Evolutionary conservation across 2,113 vertebrate species (phyloP).

Genomic region (Morone chrysops): DNA sequence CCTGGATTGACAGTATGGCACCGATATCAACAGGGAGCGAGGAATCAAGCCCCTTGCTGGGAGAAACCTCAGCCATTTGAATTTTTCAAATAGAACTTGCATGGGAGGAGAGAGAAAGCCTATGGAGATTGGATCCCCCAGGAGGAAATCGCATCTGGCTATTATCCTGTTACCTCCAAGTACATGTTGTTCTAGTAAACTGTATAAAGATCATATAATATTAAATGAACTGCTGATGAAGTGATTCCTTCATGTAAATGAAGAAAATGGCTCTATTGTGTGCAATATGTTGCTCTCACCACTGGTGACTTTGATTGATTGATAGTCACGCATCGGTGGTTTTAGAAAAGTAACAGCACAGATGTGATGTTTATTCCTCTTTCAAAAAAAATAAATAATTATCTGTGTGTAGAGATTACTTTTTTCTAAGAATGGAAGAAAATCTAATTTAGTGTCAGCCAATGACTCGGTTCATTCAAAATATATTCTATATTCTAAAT

Average conservation of each 20-base stretch:
- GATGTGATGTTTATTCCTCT: not conserved
- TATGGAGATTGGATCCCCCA: slow-evolving; percentile 31
- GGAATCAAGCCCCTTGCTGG: slow-evolving; percentile 32
- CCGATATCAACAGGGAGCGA: slow-evolving; percentile 51
- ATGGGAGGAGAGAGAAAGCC: slow-evolving; percentile 1
- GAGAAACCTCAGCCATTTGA: slow-evolving; percentile 66
- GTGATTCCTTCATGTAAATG: not conserved
- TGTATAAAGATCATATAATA: not conserved
- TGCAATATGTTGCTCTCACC: not conserved
- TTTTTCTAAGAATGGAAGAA: not conserved
- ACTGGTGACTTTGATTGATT: no score
- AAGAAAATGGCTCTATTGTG: not conserved
- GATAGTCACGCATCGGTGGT: not conserved
- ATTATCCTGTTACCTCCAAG: not conserved
- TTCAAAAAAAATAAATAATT: no score
- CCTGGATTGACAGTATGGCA: slow-evolving; percentile 49
- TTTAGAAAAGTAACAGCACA: not conserved
- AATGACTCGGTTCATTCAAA: not conserved
- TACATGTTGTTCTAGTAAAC: slow-evolving; percentile 15
- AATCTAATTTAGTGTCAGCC: not conserved
- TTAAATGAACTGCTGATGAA: slow-evolving; percentile 13
- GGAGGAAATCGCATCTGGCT: slow-evolving; percentile 23
- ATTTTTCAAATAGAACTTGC: slow-evolving; percentile 42
- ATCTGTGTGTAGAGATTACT: no score
- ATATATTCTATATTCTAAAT: not conserved